Evolutionary conservation across 2,113 vertebrate genomes (phyloP).

Genomic region (Limanda limanda): DNA sequence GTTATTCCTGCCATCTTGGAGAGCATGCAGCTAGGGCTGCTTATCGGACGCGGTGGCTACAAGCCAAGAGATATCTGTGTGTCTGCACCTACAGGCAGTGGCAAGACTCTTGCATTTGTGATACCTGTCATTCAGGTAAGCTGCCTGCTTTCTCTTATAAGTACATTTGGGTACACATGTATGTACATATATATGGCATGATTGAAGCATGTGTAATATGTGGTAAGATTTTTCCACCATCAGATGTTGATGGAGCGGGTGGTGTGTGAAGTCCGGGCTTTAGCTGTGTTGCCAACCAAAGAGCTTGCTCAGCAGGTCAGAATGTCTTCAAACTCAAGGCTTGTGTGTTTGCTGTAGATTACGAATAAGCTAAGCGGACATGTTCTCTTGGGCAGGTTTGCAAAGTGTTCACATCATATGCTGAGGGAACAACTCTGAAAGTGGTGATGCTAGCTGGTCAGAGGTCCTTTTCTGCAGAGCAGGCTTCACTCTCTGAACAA

Average conservation of each 20-base stretch:
- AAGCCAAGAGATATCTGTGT: slow-evolving; percentile 92
- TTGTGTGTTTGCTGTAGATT: neutral
- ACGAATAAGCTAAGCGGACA: neutral
- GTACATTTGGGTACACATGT: neutral
- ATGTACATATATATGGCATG: neutral
- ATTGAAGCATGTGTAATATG: neutral
- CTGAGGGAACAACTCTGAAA: slow-evolving; percentile 85
- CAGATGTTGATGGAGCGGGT: slow-evolving; percentile 88
- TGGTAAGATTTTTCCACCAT: neutral
- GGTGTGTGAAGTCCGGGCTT: slow-evolving; percentile 88
- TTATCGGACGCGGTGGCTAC: slow-evolving; percentile 88
- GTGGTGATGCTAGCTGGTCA: slow-evolving; percentile 90
- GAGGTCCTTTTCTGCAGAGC: slow-evolving; percentile 89
- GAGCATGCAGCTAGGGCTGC: slow-evolving; percentile 79
- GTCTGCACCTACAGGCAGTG: slow-evolving; percentile 95
- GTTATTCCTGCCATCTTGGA: slow-evolving; percentile 93
- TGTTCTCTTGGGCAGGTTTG: slow-evolving; percentile 82
- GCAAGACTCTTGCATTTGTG: slow-evolving; percentile 94
- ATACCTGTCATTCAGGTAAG: slow-evolving; percentile 93
- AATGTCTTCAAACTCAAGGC: neutral
- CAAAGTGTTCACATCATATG: slow-evolving; percentile 90
- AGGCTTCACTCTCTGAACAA: slow-evolving; percentile 86
- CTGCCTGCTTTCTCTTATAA: neutral
- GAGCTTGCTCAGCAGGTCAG: slow-evolving; percentile 93
- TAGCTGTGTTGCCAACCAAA: slow-evolving; percentile 94